phyloP scores from a whole-genome alignment of 2,797 vertebrate species.

The Trachurus trachurus region DNA sequence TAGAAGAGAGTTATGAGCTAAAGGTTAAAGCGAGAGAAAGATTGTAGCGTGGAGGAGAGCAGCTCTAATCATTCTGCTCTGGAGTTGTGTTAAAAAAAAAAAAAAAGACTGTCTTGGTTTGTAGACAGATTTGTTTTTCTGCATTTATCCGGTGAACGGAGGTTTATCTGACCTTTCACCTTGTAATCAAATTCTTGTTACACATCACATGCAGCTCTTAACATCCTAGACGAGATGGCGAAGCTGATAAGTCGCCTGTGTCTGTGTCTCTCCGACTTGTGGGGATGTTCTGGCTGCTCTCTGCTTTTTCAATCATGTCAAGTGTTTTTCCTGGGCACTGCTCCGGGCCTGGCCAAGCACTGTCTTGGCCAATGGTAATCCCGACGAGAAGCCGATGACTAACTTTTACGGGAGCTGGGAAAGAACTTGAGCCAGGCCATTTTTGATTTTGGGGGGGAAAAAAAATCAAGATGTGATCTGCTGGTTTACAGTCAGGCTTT shows the following conservation, averaged over 20 bases:
- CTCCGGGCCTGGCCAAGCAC: slow-evolving; percentile 54
- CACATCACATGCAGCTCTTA: slow-evolving; percentile 40
- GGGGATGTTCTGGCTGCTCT: slow-evolving; percentile 63
- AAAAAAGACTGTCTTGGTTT: slow-evolving; percentile 12
- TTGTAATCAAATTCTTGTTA: slow-evolving; percentile 49
- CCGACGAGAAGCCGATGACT: slow-evolving; percentile 75
- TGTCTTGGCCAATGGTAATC: slow-evolving; percentile 63
- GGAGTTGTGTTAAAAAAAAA: slow-evolving; percentile 3
- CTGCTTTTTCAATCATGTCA: slow-evolving; percentile 84
- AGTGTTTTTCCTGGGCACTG: slow-evolving; percentile 82
- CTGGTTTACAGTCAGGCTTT: slow-evolving; percentile 42
- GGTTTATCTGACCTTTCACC: slow-evolving; percentile 52
- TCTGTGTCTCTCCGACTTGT: slow-evolving; percentile 26
- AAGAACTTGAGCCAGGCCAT: slow-evolving; percentile 49
- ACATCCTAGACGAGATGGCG: slow-evolving; percentile 49
- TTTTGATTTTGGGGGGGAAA: slow-evolving; percentile 56
- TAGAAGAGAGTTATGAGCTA: slow-evolving; percentile 58
- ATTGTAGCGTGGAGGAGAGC: slow-evolving; percentile 35
- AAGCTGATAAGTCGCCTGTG: slow-evolving; percentile 46
- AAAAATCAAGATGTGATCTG: slow-evolving; percentile 43
- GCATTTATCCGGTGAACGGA: slow-evolving; percentile 13
- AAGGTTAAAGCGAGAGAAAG: slow-evolving; percentile 57
- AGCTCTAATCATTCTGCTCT: slow-evolving; percentile 29
- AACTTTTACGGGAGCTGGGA: slow-evolving; percentile 64
- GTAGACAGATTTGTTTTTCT: slow-evolving; percentile 30